Percentiles rank a stretch among this genome's conserved stretches.
phyloP scores from a whole-genome alignment of 37 sponge, comb jelly and placozoan species.

The Lycopodina hypogea region DNA sequence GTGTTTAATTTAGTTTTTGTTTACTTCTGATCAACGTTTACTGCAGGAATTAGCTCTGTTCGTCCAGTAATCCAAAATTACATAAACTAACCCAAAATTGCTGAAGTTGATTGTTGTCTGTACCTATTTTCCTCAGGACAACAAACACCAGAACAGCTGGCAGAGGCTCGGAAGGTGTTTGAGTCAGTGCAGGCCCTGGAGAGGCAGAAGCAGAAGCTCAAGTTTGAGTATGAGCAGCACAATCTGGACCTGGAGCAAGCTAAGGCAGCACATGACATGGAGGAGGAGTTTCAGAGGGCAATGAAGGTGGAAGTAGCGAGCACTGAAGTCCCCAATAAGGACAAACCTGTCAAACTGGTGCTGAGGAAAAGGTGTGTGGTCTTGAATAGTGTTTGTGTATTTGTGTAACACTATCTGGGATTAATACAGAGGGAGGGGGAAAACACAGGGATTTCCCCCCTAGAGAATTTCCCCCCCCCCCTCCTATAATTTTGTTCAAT shows the following conservation, averaged over 20 bases:
- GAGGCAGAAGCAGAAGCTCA: slow-evolving; percentile 42
- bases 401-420: too few species aligned
- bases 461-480: too few species aligned
- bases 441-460: too few species aligned
- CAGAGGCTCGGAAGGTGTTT: slow-evolving; percentile 3
- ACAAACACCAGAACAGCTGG: slow-evolving; percentile 10
- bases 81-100: too few species aligned
- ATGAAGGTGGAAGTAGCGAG: slow-evolving; percentile 36
- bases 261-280: slow-evolving; percentile 7
- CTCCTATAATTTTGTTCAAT: too few species aligned
- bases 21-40: too few species aligned
- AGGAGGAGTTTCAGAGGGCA: slow-evolving; percentile 21
- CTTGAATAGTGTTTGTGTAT: not conserved
- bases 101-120: too few species aligned
- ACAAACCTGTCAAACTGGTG: slow-evolving; percentile 31
- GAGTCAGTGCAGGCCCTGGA: slow-evolving; percentile 33
- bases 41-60: too few species aligned
- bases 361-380: slow-evolving; percentile 58
- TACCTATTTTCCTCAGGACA: not conserved
- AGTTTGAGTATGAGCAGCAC: slow-evolving; percentile 36
- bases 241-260: slow-evolving; percentile 1
- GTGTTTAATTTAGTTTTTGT: too few species aligned
- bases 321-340: not conserved
- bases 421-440: too few species aligned
- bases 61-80: too few species aligned